Evolutionary conservation across 2,888 invertebrate species (phyloP).

Genomic region (Acronicta leporina): DNA sequence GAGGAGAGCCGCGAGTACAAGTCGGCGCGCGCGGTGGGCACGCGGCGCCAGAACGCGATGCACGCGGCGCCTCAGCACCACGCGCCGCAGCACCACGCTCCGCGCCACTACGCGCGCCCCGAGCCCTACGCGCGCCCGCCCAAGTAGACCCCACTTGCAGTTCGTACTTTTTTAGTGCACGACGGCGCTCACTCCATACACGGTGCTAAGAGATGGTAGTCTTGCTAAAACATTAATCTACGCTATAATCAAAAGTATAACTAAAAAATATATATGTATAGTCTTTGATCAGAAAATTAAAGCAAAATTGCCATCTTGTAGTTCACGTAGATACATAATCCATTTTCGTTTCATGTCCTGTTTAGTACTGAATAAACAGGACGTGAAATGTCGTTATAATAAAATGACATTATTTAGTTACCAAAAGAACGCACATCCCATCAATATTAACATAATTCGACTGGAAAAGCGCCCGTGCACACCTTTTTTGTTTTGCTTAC

Average conservation of each 20-base stretch:
- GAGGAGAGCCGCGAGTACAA: slow-evolving; percentile 77
- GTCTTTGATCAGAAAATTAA: background rate
- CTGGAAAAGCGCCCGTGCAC: slow-evolving; percentile 54
- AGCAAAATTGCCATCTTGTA: slow-evolving; percentile 17
- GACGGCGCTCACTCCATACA: slow-evolving; percentile 24
- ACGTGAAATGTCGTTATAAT: background rate
- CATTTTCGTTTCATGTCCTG: background rate
- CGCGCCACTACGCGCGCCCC: slow-evolving; percentile 62
- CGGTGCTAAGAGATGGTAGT: background rate
- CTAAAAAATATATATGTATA: too few relatives aligned
- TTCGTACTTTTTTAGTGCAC: slow-evolving; percentile 57
- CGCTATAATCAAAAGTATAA: too few relatives aligned
- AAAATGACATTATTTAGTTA: too few relatives aligned
- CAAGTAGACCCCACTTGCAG: slow-evolving; percentile 69
- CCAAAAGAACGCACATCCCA: slow-evolving; percentile 12
- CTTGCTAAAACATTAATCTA: slow-evolving; percentile 1
- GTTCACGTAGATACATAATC: slow-evolving; percentile 6
- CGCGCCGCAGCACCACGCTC: slow-evolving; percentile 65
- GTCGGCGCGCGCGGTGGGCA: slow-evolving; percentile 79
- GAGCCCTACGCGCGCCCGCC: slow-evolving; percentile 80
- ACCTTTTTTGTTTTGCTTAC: slow-evolving; percentile 50
- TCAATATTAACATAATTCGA: slow-evolving; percentile 17
- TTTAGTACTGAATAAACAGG: too few relatives aligned
- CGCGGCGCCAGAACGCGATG: slow-evolving; percentile 71
- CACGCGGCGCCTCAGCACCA: slow-evolving; percentile 71